These are phyloP conservation scores for Parasteatoda lunata DNA, from an alignment of 2,888 invertebrate genomes.

Conservation along the genomic window DNA sequence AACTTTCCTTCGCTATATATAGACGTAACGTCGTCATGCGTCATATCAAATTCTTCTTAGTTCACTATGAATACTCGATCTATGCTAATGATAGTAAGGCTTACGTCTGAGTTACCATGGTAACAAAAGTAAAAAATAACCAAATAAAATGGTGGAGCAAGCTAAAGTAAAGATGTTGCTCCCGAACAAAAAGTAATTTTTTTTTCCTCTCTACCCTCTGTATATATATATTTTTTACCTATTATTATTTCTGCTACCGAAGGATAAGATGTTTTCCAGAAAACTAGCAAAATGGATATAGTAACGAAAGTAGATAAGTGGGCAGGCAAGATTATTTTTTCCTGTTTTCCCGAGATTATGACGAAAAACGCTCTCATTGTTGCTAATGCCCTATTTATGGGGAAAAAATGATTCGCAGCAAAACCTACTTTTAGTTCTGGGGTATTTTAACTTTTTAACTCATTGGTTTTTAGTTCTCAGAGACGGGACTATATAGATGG, in stretches of 20 bases:
- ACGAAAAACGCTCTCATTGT: conserved; percentile 16
- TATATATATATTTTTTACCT: conserved; percentile 5
- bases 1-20: background rate
- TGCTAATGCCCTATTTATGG: conserved; percentile 7
- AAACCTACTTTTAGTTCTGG: too few relatives aligned
- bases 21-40: conserved; percentile 1
- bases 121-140: conserved; percentile 11
- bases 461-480: too few relatives aligned
- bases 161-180: background rate
- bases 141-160: background rate
- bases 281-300: background rate
- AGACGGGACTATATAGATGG: too few relatives aligned
- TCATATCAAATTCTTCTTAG: conserved; percentile 5
- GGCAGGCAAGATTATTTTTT: conserved; percentile 12
- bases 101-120: conserved; percentile 35
- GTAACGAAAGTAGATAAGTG: conserved; percentile 3
- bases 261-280: conserved; percentile 7
- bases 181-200: background rate
- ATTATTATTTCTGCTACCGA: conserved; percentile 18
- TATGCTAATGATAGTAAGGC: conserved; percentile 38
- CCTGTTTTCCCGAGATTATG: conserved; percentile 14
- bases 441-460: too few relatives aligned
- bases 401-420: background rate
- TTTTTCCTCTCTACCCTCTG: background rate
- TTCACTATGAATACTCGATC: conserved; percentile 24